These are phyloP conservation scores for Ormyrus nitidulus DNA, from an alignment of 2,888 invertebrate genomes.

Conservation along the genomic window DNA sequence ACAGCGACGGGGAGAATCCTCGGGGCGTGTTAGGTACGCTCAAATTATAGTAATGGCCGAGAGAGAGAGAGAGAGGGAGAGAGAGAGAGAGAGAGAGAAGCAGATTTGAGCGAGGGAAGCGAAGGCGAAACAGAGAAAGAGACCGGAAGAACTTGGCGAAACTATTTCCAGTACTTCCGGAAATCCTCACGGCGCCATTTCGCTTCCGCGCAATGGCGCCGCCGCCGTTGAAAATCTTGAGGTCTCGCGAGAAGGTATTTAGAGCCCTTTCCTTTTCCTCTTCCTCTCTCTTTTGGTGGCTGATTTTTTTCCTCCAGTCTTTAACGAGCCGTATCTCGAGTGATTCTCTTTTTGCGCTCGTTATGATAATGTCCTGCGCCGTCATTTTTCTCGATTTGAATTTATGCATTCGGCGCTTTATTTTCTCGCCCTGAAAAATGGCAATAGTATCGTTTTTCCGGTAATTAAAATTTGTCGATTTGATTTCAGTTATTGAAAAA, in stretches of 20 bases:
- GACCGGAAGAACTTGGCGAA: constrained; percentile 45
- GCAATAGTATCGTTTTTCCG: too few species aligned
- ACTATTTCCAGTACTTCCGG: constrained; percentile 49
- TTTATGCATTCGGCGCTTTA: neutral
- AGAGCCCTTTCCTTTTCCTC: constrained; percentile 9
- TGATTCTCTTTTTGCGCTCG: neutral
- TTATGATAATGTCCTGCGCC: neutral
- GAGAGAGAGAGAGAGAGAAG: neutral
- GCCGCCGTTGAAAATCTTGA: constrained; percentile 15
- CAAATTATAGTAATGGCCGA: constrained; percentile 33
- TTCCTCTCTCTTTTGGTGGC: neutral
- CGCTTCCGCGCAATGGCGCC: constrained; percentile 24
- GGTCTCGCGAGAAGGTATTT: constrained; percentile 25
- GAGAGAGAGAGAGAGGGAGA: neutral
- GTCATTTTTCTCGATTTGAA: neutral
- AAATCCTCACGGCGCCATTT: constrained; percentile 42
- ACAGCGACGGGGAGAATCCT: neutral
- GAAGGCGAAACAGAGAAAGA: too few species aligned
- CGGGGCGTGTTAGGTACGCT: constrained; percentile 17
- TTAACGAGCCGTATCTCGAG: constrained; percentile 3
- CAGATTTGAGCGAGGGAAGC: neutral
- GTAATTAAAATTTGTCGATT: too few species aligned
- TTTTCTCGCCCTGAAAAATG: neutral
- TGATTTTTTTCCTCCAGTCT: neutral
- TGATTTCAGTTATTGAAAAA: too few species aligned